These are phyloP conservation scores for Ariolimax columbianus DNA, from an alignment of 2,888 invertebrate species.

Conservation along the genomic window DNA sequence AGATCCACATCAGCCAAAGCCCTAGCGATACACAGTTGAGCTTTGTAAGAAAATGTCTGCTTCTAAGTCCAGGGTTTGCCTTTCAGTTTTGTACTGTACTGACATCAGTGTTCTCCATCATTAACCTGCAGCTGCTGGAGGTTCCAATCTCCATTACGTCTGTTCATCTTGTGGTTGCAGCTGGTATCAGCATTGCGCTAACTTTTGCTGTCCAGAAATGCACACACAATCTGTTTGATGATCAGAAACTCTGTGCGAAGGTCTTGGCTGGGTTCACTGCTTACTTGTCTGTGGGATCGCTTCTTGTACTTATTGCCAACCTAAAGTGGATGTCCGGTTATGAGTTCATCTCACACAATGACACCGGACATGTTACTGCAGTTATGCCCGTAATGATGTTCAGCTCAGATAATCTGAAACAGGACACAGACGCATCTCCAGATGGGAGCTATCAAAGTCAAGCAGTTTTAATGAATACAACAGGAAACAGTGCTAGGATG, in stretches of 20 bases:
- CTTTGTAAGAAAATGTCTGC: background rate
- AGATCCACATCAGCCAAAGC: background rate
- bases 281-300: background rate
- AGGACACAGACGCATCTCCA: background rate
- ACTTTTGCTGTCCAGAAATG: background rate
- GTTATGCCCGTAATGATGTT: too few relatives aligned
- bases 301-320: slow-evolving; percentile 19
- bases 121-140: background rate
- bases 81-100: slow-evolving; percentile 23
- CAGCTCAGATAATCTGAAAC: background rate
- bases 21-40: background rate
- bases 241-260: background rate
- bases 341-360: background rate
- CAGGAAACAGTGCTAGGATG: background rate
- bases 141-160: background rate
- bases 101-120: slow-evolving; percentile 10
- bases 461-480: too few relatives aligned
- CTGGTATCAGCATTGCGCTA: background rate
- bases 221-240: background rate
- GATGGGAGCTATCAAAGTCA: background rate
- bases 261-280: background rate
- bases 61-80: slow-evolving; percentile 5
- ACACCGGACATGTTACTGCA: background rate
- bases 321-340: background rate
- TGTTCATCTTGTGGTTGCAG: background rate